A percentile compares a stretch with the other conserved stretches of the same genome.
Conservation (phyloP, 1,140 invertebrate genomes). For the Coelopa frigida region DNA sequence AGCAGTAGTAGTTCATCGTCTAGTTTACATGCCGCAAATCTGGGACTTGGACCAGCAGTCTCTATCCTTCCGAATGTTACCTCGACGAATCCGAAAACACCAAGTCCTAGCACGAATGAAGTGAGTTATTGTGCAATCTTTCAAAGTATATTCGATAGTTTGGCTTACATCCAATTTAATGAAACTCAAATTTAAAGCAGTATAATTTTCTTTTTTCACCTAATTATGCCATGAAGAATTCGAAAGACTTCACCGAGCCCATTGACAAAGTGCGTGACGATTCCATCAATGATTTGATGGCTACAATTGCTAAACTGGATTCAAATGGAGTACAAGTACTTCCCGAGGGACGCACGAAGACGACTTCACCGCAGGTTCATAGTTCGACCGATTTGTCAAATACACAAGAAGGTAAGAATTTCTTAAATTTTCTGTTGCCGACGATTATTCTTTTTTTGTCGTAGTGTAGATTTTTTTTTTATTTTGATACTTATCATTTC, state of each 20-base stretch:
- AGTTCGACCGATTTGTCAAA: conserved; percentile 53
- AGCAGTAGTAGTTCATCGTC: conserved; percentile 16
- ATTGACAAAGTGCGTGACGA: conserved; percentile 74
- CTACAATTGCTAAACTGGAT: conserved; percentile 74
- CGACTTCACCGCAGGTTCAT: conserved; percentile 53
- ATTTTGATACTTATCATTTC: no score
- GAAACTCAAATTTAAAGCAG: not conserved
- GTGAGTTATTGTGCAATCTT: conserved; percentile 16
- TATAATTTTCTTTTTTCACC: not conserved
- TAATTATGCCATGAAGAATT: conserved; percentile 21
- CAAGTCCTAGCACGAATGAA: conserved; percentile 59
- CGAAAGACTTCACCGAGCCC: conserved; percentile 46
- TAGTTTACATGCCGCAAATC: conserved; percentile 29
- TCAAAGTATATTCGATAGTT: not conserved
- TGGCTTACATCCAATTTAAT: not conserved
- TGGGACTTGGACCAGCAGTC: conserved; percentile 36
- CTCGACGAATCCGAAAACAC: conserved; percentile 74
- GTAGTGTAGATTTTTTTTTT: no score
- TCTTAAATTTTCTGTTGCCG: no score
- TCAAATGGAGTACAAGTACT: conserved; percentile 71
- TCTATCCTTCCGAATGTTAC: conserved; percentile 53
- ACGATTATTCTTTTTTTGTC: no score
- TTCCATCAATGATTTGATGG: conserved; percentile 75
- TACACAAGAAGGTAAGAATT: conserved; percentile 39
- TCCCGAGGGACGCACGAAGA: conserved; percentile 48